Evolutionary conservation across 2,113 vertebrate species (phyloP).

Genomic region (Tychaedon coryphoeus): DNA sequence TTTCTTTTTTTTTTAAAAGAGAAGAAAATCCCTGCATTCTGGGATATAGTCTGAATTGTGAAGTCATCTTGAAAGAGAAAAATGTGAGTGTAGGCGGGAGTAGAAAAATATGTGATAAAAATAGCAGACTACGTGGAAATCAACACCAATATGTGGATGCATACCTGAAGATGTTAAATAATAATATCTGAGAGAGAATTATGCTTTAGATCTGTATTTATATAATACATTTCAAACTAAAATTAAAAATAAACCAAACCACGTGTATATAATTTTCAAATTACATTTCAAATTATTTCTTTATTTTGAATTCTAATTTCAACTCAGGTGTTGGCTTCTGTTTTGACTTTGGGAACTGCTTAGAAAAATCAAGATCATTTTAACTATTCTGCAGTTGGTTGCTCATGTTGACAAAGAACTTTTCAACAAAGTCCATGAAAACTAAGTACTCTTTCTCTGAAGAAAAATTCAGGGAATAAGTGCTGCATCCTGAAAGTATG

Average conservation of each 20-base stretch:
- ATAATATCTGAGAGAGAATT: background rate
- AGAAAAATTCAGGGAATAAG: background rate
- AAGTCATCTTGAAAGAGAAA: slow-evolving; percentile 31
- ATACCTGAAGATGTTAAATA: background rate
- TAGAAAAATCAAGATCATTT: background rate
- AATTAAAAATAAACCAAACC: background rate
- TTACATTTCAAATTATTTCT: background rate
- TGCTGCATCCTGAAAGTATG: background rate
- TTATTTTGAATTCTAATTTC: background rate
- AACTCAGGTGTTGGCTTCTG: background rate
- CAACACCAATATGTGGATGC: background rate
- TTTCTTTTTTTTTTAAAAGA: background rate
- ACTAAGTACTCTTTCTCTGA: background rate
- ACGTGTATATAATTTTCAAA: background rate
- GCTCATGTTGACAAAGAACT: background rate
- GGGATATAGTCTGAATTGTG: slow-evolving; percentile 19
- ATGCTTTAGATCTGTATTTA: background rate
- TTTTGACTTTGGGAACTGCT: background rate
- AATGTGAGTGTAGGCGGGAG: background rate
- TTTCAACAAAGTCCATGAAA: background rate
- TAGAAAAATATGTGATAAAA: slow-evolving; percentile 24
- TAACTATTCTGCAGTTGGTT: background rate
- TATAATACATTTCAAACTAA: background rate
- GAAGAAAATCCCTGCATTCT: background rate
- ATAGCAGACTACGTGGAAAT: slow-evolving; percentile 23